These are phyloP conservation scores for Lucifuga dentata DNA, from an alignment of 2,113 vertebrate species.

Conservation along the genomic window DNA sequence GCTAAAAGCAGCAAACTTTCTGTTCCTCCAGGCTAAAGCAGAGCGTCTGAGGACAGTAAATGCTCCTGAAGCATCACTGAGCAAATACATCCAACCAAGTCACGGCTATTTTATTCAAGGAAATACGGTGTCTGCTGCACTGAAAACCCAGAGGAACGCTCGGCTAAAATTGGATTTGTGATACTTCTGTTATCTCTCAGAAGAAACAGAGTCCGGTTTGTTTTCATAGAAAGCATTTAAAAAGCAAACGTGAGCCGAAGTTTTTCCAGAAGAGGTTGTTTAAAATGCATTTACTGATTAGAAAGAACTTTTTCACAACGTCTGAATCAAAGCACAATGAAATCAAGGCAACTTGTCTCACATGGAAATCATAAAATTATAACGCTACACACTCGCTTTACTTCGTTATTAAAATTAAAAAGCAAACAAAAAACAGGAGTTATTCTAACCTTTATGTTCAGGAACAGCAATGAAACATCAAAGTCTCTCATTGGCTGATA, in stretches of 20 bases:
- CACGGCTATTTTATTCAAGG: slow-evolving; percentile 75
- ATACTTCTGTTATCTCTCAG: slow-evolving; percentile 53
- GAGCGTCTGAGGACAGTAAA: slow-evolving; percentile 76
- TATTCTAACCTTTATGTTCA: too few species aligned
- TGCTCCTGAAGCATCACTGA: slow-evolving; percentile 79
- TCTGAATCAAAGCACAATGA: too few species aligned
- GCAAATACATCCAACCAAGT: slow-evolving; percentile 77
- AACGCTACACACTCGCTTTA: too few species aligned
- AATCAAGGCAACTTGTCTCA: not conserved
- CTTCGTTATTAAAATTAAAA: too few species aligned
- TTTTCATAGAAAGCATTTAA: slow-evolving; percentile 55
- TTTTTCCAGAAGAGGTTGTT: too few species aligned
- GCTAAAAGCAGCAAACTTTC: slow-evolving; percentile 62
- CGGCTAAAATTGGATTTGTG: slow-evolving; percentile 65
- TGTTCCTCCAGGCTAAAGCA: slow-evolving; percentile 70
- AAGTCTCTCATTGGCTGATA: too few species aligned
- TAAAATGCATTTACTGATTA: too few species aligned
- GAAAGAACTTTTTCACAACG: too few species aligned
- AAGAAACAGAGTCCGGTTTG: slow-evolving; percentile 57
- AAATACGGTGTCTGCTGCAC: slow-evolving; percentile 68
- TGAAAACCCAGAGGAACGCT: slow-evolving; percentile 52
- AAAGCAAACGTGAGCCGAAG: slow-evolving; percentile 21
- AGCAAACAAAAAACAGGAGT: too few species aligned
- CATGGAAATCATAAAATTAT: too few species aligned
- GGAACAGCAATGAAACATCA: too few species aligned